phyloP scores from a whole-genome alignment of 2,888 invertebrate species.

The Poecilus cupreus region DNA sequence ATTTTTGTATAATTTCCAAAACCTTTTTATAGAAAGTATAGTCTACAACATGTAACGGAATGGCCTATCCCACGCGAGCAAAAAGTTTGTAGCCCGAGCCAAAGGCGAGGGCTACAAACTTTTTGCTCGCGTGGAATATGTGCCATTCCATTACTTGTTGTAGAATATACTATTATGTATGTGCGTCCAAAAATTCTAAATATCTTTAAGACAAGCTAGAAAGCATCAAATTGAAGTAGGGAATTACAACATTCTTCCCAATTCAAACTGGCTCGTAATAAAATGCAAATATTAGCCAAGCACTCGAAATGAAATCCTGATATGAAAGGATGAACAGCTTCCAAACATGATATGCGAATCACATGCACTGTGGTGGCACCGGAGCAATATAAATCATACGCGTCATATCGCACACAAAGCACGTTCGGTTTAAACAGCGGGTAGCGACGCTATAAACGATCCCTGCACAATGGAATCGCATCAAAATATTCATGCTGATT shows the following conservation, averaged over 20 bases:
- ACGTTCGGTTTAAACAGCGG: conserved; percentile 48
- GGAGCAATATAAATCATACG: conserved; percentile 47
- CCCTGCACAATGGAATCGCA: conserved; percentile 31
- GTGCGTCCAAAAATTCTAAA: too few relatives aligned
- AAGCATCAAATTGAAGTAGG: too few relatives aligned
- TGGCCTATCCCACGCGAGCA: too few relatives aligned
- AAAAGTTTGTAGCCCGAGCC: too few relatives aligned
- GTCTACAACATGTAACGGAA: too few relatives aligned
- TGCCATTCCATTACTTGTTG: too few relatives aligned
- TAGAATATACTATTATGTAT: too few relatives aligned
- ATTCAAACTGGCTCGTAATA: neutral
- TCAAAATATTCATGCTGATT: conserved; percentile 53
- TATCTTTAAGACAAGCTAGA: too few relatives aligned
- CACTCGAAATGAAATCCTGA: neutral
- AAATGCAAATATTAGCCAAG: conserved; percentile 20
- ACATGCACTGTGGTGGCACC: neutral
- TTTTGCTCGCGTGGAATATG: too few relatives aligned
- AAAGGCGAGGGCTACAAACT: too few relatives aligned
- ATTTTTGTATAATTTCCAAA: too few relatives aligned
- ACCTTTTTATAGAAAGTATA: too few relatives aligned
- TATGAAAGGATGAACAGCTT: conserved; percentile 9
- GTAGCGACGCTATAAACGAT: conserved; percentile 45
- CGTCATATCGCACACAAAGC: conserved; percentile 25
- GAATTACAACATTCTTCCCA: neutral
- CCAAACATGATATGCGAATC: conserved; percentile 27